phyloP scores from a whole-genome alignment of 2,888 invertebrate genomes.

The Aleiodes leptofemur region DNA sequence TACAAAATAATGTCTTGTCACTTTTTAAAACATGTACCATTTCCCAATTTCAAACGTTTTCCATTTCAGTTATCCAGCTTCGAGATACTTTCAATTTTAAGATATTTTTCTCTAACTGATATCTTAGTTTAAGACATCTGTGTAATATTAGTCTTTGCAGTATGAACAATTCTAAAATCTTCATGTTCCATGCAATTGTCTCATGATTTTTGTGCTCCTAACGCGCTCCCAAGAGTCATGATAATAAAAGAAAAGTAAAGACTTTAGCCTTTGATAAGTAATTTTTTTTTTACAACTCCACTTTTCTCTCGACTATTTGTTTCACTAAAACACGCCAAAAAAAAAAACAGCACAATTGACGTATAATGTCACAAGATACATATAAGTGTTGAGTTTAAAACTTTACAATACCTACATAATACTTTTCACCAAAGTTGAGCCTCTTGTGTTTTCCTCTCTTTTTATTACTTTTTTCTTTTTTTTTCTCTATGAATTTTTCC shows the following conservation, averaged over 20 bases:
- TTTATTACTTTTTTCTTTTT: conserved; percentile 35
- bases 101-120: too few relatives aligned
- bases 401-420: conserved; percentile 32
- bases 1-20: too few relatives aligned
- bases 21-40: too few relatives aligned
- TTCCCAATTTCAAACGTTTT: too few relatives aligned
- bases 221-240: too few relatives aligned
- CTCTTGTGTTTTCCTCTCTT: conserved; percentile 41
- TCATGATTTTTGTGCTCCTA: too few relatives aligned
- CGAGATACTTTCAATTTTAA: too few relatives aligned
- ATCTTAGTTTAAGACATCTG: too few relatives aligned
- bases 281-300: background rate
- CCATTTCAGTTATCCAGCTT: too few relatives aligned
- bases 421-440: conserved; percentile 38
- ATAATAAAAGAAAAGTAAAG: conserved; percentile 17
- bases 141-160: too few relatives aligned
- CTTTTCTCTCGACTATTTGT: background rate
- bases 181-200: too few relatives aligned
- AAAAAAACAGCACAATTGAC: background rate
- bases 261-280: background rate
- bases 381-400: conserved; percentile 28
- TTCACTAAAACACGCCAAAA: background rate
- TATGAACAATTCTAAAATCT: conserved; percentile 19
- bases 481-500: conserved; percentile 8
- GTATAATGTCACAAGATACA: conserved; percentile 19